Evolutionary conservation across 2,113 vertebrate species (phyloP).

Genomic region (Mesembrinibis cayennensis): DNA sequence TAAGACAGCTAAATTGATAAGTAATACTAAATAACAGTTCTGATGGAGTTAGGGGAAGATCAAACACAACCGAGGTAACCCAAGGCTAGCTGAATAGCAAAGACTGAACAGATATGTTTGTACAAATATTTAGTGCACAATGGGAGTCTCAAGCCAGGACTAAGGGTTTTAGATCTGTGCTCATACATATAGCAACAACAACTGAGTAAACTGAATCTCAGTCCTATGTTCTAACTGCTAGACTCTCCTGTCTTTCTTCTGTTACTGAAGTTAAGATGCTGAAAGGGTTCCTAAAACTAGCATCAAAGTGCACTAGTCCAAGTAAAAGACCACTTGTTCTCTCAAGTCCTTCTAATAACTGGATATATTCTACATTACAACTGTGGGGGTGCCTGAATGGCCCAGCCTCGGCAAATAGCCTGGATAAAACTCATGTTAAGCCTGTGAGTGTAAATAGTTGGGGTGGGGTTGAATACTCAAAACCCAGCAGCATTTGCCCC

Average conservation of each 20-base stretch:
- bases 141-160: neutral
- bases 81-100: neutral
- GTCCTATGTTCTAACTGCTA: neutral
- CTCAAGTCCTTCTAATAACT: neutral
- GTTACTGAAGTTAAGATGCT: neutral
- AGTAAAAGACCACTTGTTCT: neutral
- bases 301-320: neutral
- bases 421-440: neutral
- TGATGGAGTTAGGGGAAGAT: neutral
- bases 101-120: neutral
- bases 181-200: neutral
- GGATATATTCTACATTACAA: neutral
- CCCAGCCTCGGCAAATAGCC: neutral
- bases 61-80: neutral
- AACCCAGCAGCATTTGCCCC: neutral
- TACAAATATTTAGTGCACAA: neutral
- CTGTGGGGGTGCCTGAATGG: neutral
- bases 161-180: neutral
- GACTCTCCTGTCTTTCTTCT: neutral
- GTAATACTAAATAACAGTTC: neutral
- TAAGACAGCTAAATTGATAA: neutral
- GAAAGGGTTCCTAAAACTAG: neutral
- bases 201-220: neutral
- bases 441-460: neutral
- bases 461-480: neutral